A percentile compares a stretch with the other conserved stretches of the same genome.
These are phyloP conservation scores for Nixonia krombeini DNA, from an alignment of 1,140 invertebrate species.

Conservation along the genomic window DNA sequence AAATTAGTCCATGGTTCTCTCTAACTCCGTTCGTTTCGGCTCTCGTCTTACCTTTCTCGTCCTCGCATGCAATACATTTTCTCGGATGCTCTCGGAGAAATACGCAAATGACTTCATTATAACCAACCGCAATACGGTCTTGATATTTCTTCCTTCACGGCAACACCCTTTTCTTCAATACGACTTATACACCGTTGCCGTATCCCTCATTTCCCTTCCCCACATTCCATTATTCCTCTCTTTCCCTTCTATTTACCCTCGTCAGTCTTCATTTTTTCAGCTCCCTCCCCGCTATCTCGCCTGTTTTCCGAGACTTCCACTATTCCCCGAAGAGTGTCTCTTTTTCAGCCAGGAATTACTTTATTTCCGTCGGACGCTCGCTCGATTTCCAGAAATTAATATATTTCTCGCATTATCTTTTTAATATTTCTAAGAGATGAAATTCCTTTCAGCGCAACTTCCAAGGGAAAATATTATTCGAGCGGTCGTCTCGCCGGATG, in stretches of 20 bases:
- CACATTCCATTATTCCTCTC: conserved; percentile 11
- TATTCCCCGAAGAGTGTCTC: conserved; percentile 13
- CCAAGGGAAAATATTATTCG: no score
- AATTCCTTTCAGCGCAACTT: no score
- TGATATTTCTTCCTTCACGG: conserved; percentile 16
- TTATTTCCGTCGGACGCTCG: conserved; percentile 16
- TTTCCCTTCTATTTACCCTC: no score
- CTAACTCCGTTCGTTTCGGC: conserved; percentile 10
- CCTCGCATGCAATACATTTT: conserved; percentile 32
- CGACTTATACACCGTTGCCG: conserved; percentile 10
- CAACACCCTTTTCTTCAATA: conserved; percentile 21
- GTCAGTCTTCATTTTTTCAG: conserved; percentile 7
- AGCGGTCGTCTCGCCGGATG: no score
- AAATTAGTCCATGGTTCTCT: conserved; percentile 60
- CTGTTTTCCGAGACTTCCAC: neutral
- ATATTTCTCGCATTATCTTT: no score
- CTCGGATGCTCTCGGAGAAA: conserved; percentile 54
- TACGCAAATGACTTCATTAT: conserved; percentile 65
- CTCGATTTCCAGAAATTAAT: neutral
- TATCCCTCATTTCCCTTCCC: conserved; percentile 10
- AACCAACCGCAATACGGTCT: conserved; percentile 38
- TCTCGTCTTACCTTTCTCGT: conserved; percentile 20
- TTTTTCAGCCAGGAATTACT: conserved; percentile 15
- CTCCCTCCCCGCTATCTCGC: neutral
- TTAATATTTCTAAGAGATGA: no score